Evolutionary conservation across 2,113 vertebrate genomes (phyloP).

Genomic region (Montifringilla adamsi): DNA sequence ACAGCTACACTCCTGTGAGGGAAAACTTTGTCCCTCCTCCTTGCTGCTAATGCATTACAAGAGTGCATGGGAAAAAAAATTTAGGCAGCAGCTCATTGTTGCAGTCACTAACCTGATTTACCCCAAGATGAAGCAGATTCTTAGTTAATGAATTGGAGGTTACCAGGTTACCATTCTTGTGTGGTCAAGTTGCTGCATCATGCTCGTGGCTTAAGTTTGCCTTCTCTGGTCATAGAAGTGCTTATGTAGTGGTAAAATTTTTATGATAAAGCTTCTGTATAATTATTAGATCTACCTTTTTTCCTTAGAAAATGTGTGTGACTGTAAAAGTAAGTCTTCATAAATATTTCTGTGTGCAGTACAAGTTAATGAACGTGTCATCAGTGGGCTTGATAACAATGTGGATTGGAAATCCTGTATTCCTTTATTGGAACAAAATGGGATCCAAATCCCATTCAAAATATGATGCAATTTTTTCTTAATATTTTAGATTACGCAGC

Average conservation of each 20-base stretch:
- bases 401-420: not conserved
- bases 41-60: not conserved
- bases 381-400: not conserved
- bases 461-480: not conserved
- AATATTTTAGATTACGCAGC: not conserved
- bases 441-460: not conserved
- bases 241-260: not conserved
- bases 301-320: not conserved
- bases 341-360: not conserved
- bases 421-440: not conserved
- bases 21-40: not conserved
- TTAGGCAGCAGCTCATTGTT: not conserved
- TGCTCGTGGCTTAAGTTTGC: not conserved
- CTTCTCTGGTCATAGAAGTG: not conserved
- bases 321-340: not conserved
- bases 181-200: not conserved
- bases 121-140: not conserved
- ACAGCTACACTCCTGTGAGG: not conserved
- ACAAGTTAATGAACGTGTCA: accelerated
- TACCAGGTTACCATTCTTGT: not conserved
- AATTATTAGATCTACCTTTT: not conserved
- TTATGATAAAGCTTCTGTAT: not conserved
- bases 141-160: not conserved
- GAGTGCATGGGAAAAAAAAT: not conserved
- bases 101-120: not conserved